These are phyloP conservation scores for Mobula birostris DNA, from an alignment of 2,113 vertebrate genomes.

Conservation along the genomic window DNA sequence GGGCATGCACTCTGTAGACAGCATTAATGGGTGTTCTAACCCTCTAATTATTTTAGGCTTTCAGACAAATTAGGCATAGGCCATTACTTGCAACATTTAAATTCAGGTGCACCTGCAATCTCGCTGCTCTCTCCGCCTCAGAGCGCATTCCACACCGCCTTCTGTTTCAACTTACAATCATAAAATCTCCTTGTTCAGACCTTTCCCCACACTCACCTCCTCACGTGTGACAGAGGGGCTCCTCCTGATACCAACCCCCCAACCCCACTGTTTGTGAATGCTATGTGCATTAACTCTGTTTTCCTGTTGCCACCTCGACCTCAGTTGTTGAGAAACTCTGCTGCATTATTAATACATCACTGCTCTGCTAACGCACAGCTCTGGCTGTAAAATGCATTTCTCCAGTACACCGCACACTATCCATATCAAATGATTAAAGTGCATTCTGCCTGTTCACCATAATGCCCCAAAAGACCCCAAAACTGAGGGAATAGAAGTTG, in stretches of 20 bases:
- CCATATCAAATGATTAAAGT: constrained; percentile 21
- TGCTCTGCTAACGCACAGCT: background rate
- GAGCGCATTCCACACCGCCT: background rate
- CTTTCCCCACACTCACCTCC: background rate
- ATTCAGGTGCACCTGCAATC: background rate
- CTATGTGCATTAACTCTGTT: background rate
- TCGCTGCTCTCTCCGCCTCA: background rate
- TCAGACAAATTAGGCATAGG: background rate
- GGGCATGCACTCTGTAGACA: background rate
- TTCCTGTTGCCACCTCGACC: constrained; percentile 21
- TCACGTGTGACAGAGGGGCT: background rate
- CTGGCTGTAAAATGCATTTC: background rate
- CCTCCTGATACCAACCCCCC: background rate
- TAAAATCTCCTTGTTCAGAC: background rate
- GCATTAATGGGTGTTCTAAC: background rate
- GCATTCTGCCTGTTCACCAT: background rate
- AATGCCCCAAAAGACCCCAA: constrained; percentile 19
- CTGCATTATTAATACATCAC: constrained; percentile 29
- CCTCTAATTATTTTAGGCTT: constrained; percentile 11
- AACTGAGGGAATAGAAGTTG: constrained; percentile 12
- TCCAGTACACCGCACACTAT: background rate
- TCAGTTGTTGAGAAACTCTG: constrained; percentile 12
- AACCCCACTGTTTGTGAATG: background rate
- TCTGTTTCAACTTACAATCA: background rate
- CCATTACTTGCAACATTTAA: background rate